Evolutionary conservation across 2,888 invertebrate species (phyloP).

Genomic region (Cheilosia soror): DNA sequence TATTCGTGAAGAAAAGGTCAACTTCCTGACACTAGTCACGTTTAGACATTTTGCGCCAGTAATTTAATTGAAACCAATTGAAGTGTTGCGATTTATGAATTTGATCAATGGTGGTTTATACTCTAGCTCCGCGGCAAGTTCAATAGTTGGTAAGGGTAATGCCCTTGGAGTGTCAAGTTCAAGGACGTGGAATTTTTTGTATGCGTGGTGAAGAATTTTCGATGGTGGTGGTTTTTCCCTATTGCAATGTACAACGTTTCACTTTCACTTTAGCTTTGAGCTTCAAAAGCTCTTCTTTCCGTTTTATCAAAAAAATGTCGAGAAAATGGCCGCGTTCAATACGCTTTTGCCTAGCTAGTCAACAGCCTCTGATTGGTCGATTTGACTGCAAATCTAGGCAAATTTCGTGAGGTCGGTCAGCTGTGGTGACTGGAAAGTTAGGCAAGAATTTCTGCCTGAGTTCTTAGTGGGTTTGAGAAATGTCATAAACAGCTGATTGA

Average conservation of each 20-base stretch:
- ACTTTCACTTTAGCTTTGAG: slow-evolving; percentile 43
- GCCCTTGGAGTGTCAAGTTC: slow-evolving; percentile 57
- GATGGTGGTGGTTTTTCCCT: not conserved
- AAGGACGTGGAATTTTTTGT: slow-evolving; percentile 25
- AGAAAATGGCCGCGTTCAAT: no score
- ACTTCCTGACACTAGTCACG: slow-evolving; percentile 42
- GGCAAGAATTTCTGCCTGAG: no score
- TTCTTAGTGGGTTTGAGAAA: no score
- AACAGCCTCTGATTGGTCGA: no score
- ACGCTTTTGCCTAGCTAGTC: no score
- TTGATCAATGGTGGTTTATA: not conserved
- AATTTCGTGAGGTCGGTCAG: no score
- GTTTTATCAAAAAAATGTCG: not conserved
- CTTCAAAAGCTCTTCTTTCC: slow-evolving; percentile 27
- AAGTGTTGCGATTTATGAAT: slow-evolving; percentile 33
- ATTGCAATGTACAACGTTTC: slow-evolving; percentile 23
- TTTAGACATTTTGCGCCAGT: slow-evolving; percentile 36
- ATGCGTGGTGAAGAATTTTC: not conserved
- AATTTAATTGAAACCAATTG: slow-evolving; percentile 47
- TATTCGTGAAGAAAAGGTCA: slow-evolving; percentile 17
- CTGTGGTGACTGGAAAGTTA: no score
- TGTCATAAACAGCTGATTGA: no score
- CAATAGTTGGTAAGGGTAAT: slow-evolving; percentile 30
- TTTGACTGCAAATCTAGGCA: no score
- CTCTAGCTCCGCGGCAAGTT: slow-evolving; percentile 14